Evolutionary conservation across 2,113 vertebrate species (phyloP).

Genomic region (Propithecus coquereli): DNA sequence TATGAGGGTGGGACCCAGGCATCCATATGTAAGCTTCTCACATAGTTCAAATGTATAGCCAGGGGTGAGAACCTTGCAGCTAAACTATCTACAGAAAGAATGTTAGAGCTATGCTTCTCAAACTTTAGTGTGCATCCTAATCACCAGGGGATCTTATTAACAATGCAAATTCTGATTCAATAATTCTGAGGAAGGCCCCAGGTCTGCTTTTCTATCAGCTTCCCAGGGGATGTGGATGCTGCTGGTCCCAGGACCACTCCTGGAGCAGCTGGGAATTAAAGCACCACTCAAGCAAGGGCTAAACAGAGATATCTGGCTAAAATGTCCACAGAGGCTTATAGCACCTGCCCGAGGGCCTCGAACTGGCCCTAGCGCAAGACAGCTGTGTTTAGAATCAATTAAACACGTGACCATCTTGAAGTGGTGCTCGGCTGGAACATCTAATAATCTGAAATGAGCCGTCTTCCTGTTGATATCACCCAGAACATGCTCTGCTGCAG

Average conservation of each 20-base stretch:
- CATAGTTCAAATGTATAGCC: background rate
- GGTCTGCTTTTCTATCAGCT: background rate
- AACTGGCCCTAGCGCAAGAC: too few relatives aligned
- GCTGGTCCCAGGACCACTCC: background rate
- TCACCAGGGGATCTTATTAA: too few relatives aligned
- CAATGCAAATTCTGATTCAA: background rate
- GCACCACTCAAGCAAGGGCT: background rate
- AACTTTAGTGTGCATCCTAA: background rate
- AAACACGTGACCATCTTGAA: background rate
- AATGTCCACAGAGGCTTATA: background rate
- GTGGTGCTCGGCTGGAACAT: background rate
- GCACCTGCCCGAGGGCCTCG: background rate
- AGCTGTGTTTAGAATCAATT: background rate
- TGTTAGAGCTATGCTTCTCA: background rate
- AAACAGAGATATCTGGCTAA: background rate
- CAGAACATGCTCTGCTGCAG: background rate
- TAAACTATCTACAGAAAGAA: background rate
- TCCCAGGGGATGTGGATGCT: background rate
- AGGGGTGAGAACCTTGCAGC: background rate
- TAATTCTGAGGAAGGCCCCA: background rate
- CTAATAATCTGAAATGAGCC: background rate
- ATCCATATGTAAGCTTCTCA: background rate
- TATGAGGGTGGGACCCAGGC: background rate
- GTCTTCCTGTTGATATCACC: background rate
- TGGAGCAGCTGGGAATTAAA: background rate